These are phyloP conservation scores for Megalurothrips usitatus DNA, from an alignment of 2,888 invertebrate species.

Conservation along the genomic window DNA sequence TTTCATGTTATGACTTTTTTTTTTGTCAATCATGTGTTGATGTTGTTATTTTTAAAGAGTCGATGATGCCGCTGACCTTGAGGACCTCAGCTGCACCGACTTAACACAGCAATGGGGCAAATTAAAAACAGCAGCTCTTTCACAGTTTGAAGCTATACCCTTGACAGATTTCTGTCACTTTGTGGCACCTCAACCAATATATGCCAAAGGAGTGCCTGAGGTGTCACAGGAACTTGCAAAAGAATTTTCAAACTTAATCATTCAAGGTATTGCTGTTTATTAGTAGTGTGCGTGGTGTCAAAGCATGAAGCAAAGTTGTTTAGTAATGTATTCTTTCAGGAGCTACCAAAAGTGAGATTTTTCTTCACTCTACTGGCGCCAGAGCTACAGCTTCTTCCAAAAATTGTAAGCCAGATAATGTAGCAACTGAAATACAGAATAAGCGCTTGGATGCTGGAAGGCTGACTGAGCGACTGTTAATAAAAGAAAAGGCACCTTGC, in stretches of 20 bases:
- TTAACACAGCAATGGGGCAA: constrained; percentile 29
- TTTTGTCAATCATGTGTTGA: background rate
- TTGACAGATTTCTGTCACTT: no score
- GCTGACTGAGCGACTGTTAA: background rate
- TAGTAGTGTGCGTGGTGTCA: background rate
- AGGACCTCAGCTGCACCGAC: constrained; percentile 30
- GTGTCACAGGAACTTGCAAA: background rate
- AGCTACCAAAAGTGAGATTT: background rate
- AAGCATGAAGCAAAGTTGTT: background rate
- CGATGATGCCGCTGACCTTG: background rate
- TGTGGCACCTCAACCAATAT: no score
- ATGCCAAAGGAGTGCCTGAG: no score
- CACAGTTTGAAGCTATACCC: constrained; percentile 9
- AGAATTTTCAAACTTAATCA: background rate
- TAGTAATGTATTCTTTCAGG: background rate
- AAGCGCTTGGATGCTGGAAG: background rate
- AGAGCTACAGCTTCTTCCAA: background rate
- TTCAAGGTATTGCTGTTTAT: background rate
- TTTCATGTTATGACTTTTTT: background rate
- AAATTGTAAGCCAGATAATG: background rate
- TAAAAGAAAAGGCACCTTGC: background rate
- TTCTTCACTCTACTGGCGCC: background rate
- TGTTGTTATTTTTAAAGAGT: background rate
- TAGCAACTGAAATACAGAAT: background rate
- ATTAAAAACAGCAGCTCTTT: background rate